phyloP scores from a whole-genome alignment of 2,888 invertebrate genomes.

The Hanleya hanleyi region DNA sequence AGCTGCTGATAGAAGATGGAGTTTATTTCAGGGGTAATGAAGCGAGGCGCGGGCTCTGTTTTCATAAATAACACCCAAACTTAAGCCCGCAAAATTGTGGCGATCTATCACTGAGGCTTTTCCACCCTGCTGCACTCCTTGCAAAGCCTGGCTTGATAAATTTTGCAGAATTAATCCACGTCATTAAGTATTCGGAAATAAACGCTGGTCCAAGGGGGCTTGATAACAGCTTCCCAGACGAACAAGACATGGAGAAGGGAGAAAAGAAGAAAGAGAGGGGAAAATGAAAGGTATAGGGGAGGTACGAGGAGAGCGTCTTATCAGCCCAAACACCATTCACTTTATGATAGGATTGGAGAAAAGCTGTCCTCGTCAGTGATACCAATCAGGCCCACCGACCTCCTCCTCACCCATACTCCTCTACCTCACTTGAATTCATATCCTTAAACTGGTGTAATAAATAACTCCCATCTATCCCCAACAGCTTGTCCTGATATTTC shows the following conservation, averaged over 20 bases:
- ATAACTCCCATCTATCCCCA: too few species aligned
- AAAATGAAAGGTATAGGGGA: not conserved
- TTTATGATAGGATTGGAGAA: not conserved
- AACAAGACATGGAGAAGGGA: not conserved
- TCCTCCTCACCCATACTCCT: too few species aligned
- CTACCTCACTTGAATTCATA: too few species aligned
- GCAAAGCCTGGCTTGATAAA: not conserved
- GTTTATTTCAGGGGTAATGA: not conserved
- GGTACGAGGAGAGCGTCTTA: not conserved
- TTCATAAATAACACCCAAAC: not conserved
- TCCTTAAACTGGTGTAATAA: too few species aligned
- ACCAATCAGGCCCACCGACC: too few species aligned
- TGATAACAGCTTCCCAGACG: not conserved
- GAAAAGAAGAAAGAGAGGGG: not conserved
- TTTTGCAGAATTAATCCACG: not conserved
- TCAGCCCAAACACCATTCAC: not conserved
- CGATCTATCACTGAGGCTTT: not conserved
- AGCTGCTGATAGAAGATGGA: not conserved
- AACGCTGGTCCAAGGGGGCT: not conserved
- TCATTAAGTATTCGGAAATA: constrained; percentile 5
- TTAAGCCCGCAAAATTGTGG: not conserved
- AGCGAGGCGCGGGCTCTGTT: not conserved
- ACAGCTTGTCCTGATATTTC: too few species aligned
- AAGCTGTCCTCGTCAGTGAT: not conserved
- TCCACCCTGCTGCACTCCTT: not conserved